Evolutionary conservation across 2,888 invertebrate genomes (phyloP).

Genomic region (Parapristionchus giblindavisi): DNA sequence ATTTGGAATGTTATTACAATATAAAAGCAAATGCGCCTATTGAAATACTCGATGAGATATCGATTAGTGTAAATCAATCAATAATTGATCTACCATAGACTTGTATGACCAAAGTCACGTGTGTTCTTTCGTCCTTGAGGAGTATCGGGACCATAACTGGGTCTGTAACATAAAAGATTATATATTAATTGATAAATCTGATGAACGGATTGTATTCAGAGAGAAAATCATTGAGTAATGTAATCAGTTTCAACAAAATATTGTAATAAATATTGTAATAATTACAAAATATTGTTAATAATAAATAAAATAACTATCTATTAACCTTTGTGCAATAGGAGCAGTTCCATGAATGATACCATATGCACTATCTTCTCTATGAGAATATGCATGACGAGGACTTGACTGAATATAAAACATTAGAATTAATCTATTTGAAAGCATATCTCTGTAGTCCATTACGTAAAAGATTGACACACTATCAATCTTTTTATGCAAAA

Average conservation of each 20-base stretch:
- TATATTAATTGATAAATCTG: not conserved
- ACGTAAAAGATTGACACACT: no score
- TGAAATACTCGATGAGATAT: no score
- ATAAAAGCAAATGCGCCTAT: no score
- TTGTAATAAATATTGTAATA: not conserved
- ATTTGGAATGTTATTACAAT: no score
- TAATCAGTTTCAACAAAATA: no score
- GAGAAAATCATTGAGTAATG: no score
- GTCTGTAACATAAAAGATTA: slow-evolving; percentile 5
- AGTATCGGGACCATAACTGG: slow-evolving; percentile 56
- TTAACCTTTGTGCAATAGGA: slow-evolving; percentile 36
- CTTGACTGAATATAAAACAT: not conserved
- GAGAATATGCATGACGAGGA: slow-evolving; percentile 28
- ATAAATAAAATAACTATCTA: not conserved
- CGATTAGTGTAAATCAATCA: no score
- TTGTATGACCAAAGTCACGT: slow-evolving; percentile 64
- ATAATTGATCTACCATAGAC: slow-evolving; percentile 57
- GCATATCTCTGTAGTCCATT: no score
- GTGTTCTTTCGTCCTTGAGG: slow-evolving; percentile 63
- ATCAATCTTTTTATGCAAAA: no score
- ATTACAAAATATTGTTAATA: not conserved
- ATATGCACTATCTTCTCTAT: slow-evolving; percentile 46
- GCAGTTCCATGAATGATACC: slow-evolving; percentile 54
- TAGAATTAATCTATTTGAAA: no score
- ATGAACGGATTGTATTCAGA: no score